Percentiles rank a stretch among this genome's conserved stretches.
phyloP scores from a whole-genome alignment of 1,140 invertebrate species.

The Drosophila repletoides region DNA sequence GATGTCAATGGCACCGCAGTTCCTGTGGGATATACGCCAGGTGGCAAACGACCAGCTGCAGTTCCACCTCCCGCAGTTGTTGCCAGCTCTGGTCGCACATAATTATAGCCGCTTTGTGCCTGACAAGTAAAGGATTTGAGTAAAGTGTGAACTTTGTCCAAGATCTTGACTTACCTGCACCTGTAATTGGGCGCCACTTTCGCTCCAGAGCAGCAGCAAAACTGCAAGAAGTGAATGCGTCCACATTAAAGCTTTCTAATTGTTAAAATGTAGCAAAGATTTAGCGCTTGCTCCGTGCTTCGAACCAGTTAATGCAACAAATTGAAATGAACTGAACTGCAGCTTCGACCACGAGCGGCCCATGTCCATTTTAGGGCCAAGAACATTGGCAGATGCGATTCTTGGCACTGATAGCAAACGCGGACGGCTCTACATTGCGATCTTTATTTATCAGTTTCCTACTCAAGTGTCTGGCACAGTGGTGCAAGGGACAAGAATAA shows the following conservation, averaged over 20 bases:
- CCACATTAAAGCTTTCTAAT: slow-evolving; percentile 54
- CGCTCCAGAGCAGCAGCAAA: slow-evolving; percentile 57
- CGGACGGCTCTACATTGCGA: slow-evolving; percentile 59
- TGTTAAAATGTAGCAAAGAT: slow-evolving; percentile 24
- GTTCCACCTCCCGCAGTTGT: slow-evolving; percentile 52
- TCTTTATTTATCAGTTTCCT: slow-evolving; percentile 79
- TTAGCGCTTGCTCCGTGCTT: slow-evolving; percentile 30
- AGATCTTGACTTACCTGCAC: slow-evolving; percentile 43
- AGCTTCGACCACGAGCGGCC: slow-evolving; percentile 37
- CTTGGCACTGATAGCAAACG: slow-evolving; percentile 60
- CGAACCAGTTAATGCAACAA: slow-evolving; percentile 52
- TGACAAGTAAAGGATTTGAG: slow-evolving; percentile 13
- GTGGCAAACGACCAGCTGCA: slow-evolving; percentile 36
- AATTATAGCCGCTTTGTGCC: slow-evolving; percentile 83
- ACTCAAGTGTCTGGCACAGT: slow-evolving; percentile 52
- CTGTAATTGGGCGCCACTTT: slow-evolving; percentile 50
- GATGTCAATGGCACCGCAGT: slow-evolving; percentile 48
- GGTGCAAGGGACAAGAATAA: no score
- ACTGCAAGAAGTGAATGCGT: slow-evolving; percentile 48
- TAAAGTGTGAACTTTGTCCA: not conserved
- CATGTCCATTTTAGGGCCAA: slow-evolving; percentile 70
- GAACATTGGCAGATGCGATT: slow-evolving; percentile 59
- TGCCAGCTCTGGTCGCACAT: slow-evolving; percentile 82
- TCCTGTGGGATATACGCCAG: slow-evolving; percentile 54
- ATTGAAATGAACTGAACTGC: slow-evolving; percentile 64